Conservation (phyloP, 2,888 invertebrate species). For the Apamea epomidion region DNA sequence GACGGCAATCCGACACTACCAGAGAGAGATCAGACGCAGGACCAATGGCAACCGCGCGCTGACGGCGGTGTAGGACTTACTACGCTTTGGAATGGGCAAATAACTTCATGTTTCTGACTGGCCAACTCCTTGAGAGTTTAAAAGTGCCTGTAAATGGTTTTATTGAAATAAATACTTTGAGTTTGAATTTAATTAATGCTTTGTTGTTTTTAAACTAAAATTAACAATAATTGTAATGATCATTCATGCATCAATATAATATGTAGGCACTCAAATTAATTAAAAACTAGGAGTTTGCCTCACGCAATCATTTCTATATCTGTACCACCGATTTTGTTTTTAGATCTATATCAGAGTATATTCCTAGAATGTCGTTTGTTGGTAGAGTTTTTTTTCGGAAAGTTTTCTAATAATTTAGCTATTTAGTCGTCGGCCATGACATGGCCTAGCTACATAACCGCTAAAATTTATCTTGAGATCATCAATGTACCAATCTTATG, state of each 20-base stretch:
- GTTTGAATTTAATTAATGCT: background rate
- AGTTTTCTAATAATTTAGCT: conserved; percentile 13
- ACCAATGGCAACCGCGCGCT: no score
- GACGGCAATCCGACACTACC: no score
- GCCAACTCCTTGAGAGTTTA: background rate
- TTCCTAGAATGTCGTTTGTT: background rate
- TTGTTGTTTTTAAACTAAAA: background rate
- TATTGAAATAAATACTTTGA: background rate
- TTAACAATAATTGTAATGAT: background rate
- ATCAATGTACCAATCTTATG: conserved; percentile 32
- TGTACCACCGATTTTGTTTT: background rate
- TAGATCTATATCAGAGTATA: background rate
- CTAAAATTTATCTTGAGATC: conserved; percentile 7
- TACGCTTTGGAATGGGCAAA: background rate
- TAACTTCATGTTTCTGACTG: background rate
- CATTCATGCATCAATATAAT: background rate
- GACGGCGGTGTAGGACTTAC: background rate
- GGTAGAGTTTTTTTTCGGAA: conserved; percentile 13
- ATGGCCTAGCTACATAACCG: conserved; percentile 21
- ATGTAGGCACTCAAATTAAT: background rate
- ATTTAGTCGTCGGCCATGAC: conserved; percentile 9
- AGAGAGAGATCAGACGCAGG: no score
- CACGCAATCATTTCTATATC: background rate
- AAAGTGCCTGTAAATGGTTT: background rate
- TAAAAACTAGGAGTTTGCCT: background rate